Conservation (phyloP, 2,888 invertebrate species). For the Lapara coniferarum region DNA sequence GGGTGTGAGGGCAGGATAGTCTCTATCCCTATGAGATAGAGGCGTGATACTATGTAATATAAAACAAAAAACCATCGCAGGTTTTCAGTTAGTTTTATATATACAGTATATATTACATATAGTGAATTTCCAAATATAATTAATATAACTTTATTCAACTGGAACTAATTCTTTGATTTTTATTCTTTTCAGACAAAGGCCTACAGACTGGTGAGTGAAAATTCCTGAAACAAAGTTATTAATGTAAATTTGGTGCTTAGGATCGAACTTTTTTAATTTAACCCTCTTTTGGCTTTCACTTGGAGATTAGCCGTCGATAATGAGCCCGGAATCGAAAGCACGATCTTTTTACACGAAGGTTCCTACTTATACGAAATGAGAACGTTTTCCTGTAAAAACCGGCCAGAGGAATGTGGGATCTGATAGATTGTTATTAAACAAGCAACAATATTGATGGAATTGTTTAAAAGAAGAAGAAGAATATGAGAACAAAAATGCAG, state of each 20-base stretch:
- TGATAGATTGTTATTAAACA: too few relatives aligned
- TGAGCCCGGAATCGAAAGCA: slow-evolving; percentile 1
- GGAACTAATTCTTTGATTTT: background rate
- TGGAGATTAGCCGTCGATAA: slow-evolving; percentile 13
- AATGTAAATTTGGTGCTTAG: slow-evolving; percentile 14
- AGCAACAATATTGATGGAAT: too few relatives aligned
- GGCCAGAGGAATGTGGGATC: too few relatives aligned
- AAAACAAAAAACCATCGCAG: too few relatives aligned
- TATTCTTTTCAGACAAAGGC: slow-evolving; percentile 1
- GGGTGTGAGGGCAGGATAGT: too few relatives aligned
- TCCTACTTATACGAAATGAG: background rate
- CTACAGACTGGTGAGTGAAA: slow-evolving; percentile 18
- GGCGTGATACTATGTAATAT: too few relatives aligned
- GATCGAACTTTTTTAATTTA: slow-evolving; percentile 27
- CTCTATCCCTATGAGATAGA: too few relatives aligned
- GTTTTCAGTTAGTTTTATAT: too few relatives aligned
- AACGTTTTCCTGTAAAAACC: background rate
- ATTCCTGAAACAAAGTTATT: slow-evolving; percentile 17
- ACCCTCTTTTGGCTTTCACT: slow-evolving; percentile 16
- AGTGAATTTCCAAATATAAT: too few relatives aligned
- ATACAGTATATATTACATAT: too few relatives aligned
- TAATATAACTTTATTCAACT: background rate
- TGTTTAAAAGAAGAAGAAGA: too few relatives aligned
- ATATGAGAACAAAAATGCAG: too few relatives aligned
- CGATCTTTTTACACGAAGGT: background rate